Evolutionary conservation across 2,797 vertebrate genomes (phyloP).

Genomic region (Artibeus lituratus): DNA sequence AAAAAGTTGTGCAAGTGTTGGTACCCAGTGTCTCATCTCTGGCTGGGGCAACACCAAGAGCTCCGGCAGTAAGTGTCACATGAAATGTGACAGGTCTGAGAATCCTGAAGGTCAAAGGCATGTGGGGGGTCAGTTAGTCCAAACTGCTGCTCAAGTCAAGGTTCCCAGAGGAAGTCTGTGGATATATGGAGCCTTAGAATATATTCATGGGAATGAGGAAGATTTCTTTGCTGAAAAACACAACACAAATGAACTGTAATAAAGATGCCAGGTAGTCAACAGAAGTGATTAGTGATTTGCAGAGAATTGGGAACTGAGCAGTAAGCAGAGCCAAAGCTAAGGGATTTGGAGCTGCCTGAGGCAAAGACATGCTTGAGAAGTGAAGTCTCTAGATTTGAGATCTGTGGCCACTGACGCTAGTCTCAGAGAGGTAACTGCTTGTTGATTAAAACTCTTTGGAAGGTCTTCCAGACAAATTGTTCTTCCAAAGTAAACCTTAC

Average conservation of each 20-base stretch:
- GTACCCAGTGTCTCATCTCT: slow-evolving; percentile 68
- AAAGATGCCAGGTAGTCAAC: not conserved
- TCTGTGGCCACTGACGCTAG: not conserved
- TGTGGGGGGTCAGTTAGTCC: no score
- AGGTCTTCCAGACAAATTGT: not conserved
- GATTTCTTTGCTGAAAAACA: not conserved
- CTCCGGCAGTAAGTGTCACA: slow-evolving; percentile 63
- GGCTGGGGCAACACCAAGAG: slow-evolving; percentile 74
- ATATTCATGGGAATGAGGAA: not conserved
- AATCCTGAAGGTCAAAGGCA: not conserved
- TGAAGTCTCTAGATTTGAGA: not conserved
- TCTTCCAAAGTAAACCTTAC: not conserved
- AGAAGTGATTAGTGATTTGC: not conserved
- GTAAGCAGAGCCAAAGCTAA: not conserved
- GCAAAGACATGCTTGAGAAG: no score
- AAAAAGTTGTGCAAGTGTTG: slow-evolving; percentile 8
- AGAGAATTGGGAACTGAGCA: not conserved
- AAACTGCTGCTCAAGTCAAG: not conserved
- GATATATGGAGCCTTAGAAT: not conserved
- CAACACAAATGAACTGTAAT: not conserved
- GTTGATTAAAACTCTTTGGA: not conserved
- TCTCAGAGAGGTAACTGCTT: not conserved
- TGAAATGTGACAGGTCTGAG: not conserved
- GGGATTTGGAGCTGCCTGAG: not conserved
- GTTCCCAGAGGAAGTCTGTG: not conserved